Percentiles rank a stretch among this genome's conserved stretches.
These are phyloP conservation scores for Periophthalmus modestus DNA, from an alignment of 2,113 vertebrate species.

Conservation along the genomic window DNA sequence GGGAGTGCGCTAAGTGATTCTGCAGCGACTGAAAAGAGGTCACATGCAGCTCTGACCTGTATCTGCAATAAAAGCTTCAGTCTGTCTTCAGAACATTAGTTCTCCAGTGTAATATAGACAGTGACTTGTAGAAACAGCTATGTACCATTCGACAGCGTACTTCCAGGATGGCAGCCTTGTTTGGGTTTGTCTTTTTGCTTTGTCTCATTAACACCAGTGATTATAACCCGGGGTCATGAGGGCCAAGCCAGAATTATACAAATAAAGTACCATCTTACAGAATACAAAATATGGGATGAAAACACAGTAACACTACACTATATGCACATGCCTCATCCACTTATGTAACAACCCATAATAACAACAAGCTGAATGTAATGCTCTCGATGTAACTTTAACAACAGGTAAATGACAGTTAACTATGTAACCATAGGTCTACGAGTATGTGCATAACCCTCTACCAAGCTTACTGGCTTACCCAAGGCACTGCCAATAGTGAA, in stretches of 20 bases:
- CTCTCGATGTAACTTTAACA: too few species aligned
- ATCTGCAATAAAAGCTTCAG: conserved; percentile 40
- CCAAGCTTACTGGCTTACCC: too few species aligned
- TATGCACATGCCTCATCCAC: background rate
- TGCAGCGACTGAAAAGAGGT: conserved; percentile 52
- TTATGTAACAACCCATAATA: background rate
- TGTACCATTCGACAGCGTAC: background rate
- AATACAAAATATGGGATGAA: background rate
- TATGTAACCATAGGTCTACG: too few species aligned
- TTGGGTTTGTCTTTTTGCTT: too few species aligned
- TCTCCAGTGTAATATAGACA: conserved; percentile 3
- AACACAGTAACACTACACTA: background rate
- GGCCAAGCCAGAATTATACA: background rate
- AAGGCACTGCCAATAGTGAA: too few species aligned
- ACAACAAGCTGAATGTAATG: too few species aligned
- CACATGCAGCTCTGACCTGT: conserved; percentile 42
- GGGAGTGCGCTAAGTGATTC: conserved; percentile 41
- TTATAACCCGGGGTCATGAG: background rate
- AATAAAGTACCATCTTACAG: too few species aligned
- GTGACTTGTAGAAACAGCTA: background rate
- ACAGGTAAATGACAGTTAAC: too few species aligned
- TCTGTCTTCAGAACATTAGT: conserved; percentile 22
- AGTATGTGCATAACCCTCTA: too few species aligned
- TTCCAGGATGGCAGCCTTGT: background rate
- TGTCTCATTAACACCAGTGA: background rate